Percentiles rank a stretch among this genome's conserved stretches.
These are phyloP conservation scores for Varanus salvator DNA, from an alignment of 2,113 vertebrate genomes.

Conservation along the genomic window DNA sequence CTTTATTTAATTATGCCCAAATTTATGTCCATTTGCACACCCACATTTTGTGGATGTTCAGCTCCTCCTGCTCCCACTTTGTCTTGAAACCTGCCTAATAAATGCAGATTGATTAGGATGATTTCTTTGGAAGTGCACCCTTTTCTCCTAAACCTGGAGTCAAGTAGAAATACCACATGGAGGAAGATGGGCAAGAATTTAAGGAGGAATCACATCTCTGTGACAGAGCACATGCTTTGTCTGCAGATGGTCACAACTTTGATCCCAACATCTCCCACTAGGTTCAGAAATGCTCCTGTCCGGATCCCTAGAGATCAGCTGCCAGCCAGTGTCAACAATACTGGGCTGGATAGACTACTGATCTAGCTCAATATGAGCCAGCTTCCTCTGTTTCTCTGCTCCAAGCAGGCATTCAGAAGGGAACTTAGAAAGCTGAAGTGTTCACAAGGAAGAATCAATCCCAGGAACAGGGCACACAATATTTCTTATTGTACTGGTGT, in stretches of 20 bases:
- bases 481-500: not conserved
- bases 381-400: not conserved
- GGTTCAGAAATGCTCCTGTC: too few species aligned
- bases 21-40: not conserved
- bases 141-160: not conserved
- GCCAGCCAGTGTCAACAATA: too few species aligned
- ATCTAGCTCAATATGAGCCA: too few species aligned
- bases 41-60: not conserved
- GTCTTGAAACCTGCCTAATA: not conserved
- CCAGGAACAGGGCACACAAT: not conserved
- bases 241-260: too few species aligned
- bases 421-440: not conserved
- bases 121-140: not conserved
- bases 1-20: not conserved
- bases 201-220: too few species aligned
- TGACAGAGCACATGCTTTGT: too few species aligned
- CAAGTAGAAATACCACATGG: not conserved
- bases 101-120: not conserved
- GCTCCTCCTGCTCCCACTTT: not conserved
- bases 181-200: too few species aligned
- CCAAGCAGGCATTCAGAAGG: not conserved
- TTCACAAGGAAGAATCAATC: not conserved
- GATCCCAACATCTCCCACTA: too few species aligned
- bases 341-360: too few species aligned
- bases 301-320: too few species aligned